Percentiles rank a stretch among this genome's conserved stretches.
These are phyloP conservation scores for Acronicta leporina DNA, from an alignment of 2,888 invertebrate genomes.

Conservation along the genomic window DNA sequence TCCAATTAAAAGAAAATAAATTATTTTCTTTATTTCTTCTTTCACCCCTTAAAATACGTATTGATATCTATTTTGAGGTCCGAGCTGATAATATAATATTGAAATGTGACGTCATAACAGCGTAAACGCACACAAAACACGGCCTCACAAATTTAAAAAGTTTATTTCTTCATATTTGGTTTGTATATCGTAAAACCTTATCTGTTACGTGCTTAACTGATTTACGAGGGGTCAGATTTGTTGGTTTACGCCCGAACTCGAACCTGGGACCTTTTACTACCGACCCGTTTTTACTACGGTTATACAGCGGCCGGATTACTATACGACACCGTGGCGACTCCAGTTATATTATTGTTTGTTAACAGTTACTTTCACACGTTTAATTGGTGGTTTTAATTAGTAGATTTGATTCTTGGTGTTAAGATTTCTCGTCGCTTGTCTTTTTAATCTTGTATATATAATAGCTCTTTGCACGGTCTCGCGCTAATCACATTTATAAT, in stretches of 20 bases:
- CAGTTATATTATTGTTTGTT: slow-evolving; percentile 58
- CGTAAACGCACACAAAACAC: too few species aligned
- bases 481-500: too few species aligned
- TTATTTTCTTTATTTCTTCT: too few species aligned
- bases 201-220: slow-evolving; percentile 87
- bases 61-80: too few species aligned
- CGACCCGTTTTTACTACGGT: slow-evolving; percentile 78
- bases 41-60: too few species aligned
- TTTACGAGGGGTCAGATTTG: slow-evolving; percentile 88
- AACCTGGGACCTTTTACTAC: slow-evolving; percentile 85
- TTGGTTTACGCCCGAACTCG: slow-evolving; percentile 83
- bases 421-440: too few species aligned
- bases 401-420: slow-evolving; percentile 18
- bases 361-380: slow-evolving; percentile 65
- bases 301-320: slow-evolving; percentile 65
- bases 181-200: slow-evolving; percentile 81
- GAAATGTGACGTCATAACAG: too few species aligned
- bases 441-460: too few species aligned
- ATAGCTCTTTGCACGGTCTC: too few species aligned
- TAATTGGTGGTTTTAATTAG: slow-evolving; percentile 60
- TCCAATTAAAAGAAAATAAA: too few species aligned
- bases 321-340: slow-evolving; percentile 39
- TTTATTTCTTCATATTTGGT: slow-evolving; percentile 70
- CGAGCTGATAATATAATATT: too few species aligned
- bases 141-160: neutral